phyloP scores from a whole-genome alignment of 2,113 vertebrate species.

The Nothocercus julius region DNA sequence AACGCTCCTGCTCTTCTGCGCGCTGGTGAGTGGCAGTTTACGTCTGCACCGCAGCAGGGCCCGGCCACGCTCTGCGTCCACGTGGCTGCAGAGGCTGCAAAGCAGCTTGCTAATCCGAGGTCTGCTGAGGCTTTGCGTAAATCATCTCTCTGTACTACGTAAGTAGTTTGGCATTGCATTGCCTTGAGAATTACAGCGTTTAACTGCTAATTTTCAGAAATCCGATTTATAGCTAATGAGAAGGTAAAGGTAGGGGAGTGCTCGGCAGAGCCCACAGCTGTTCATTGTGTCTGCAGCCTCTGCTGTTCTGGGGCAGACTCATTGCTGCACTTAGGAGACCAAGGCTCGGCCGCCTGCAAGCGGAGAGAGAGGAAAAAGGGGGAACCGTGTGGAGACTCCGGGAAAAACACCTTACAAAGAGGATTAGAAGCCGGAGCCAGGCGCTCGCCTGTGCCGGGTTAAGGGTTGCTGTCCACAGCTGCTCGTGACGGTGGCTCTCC shows the following conservation, averaged over 20 bases:
- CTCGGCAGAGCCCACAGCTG: background rate
- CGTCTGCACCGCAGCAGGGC: background rate
- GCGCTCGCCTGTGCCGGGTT: rapidly evolving
- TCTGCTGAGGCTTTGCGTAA: background rate
- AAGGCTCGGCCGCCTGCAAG: background rate
- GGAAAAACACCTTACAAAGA: background rate
- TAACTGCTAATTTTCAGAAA: background rate
- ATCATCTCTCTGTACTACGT: background rate
- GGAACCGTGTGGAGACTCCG: background rate
- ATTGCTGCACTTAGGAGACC: background rate
- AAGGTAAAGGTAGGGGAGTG: background rate
- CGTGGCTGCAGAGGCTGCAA: background rate
- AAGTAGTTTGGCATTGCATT: background rate
- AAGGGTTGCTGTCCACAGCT: background rate
- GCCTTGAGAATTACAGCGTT: background rate
- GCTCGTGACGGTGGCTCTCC: background rate
- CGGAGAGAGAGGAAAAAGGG: background rate
- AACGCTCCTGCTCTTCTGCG: background rate
- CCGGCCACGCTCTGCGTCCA: background rate
- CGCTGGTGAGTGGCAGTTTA: background rate
- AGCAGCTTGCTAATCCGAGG: background rate
- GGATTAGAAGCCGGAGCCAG: background rate
- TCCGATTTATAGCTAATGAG: background rate
- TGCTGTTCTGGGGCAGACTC: background rate
- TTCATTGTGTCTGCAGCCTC: background rate